Base-by-base conservation (phyloP, 1,140 invertebrate genomes). In the Aphaenogaster rudis region DNA sequence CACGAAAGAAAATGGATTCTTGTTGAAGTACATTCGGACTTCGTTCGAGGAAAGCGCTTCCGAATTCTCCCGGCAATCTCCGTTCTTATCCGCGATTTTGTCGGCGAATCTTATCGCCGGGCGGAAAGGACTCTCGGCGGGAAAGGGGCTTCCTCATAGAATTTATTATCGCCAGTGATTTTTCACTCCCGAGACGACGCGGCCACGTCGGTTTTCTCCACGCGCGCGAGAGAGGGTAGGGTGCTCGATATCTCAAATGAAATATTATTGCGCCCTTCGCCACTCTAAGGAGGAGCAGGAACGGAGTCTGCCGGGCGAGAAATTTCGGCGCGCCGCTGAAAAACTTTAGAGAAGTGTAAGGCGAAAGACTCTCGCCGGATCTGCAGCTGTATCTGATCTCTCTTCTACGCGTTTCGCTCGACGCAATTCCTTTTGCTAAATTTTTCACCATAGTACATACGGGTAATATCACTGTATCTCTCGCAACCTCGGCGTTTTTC, bases 211-310 rank as follows among this genome's bases (percentile, higher is more conserved):
- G 78, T 85, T 86, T 54, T n/a, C 69, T 33, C 54, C 52, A 28
- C 17, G 39, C 69, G 69, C 57, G 9, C 21, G 48, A 66, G 77
- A 64, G 50, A 72, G 77, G 54, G 36, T 39, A 45, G 61, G 59
- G 59, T 81, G 84, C 88, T 89, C 91, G 89, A 92, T 92, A 90
- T 92, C 91, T 86, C 88, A 86, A 92, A 92, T 92, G 91, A 92
- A 92, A 92, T 92, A 92, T 92, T 92, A 92, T 92, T 91, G 89
- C 88, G 61, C 81, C 67, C 79, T 61, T 87, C 61, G 48, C 48
- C 50, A 61, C 74, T 54, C 50, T 54, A 52, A 86, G 59, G 54
- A 66, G 82, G 61, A 45, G 21, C 57, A 54, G 74, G 66, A 86
- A 45, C 74, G 85, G 59, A 81, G 63, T 67, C 78, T 74, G 13